Evolutionary conservation across 2,888 invertebrate genomes (phyloP).

Genomic region (Thumatha senex): DNA sequence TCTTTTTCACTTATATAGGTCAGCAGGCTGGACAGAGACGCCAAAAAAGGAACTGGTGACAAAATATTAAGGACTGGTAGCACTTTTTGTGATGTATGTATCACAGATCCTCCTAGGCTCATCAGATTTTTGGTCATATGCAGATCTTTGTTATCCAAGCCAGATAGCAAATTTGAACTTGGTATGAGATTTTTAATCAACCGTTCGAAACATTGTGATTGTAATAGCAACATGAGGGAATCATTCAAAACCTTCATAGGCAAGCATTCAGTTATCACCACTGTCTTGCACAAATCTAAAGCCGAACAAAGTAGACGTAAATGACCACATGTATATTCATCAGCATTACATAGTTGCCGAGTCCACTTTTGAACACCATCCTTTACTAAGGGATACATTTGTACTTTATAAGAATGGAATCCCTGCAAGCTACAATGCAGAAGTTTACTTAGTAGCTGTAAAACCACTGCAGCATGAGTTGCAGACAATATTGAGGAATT

Average conservation of each 20-base stretch:
- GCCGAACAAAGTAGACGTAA: constrained; percentile 63
- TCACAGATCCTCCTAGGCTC: constrained; percentile 56
- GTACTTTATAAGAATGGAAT: constrained; percentile 53
- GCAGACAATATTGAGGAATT: constrained; percentile 77
- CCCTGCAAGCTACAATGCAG: constrained; percentile 47
- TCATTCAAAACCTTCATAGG: constrained; percentile 57
- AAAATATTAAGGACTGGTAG: constrained; percentile 60
- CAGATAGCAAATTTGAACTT: constrained; percentile 72
- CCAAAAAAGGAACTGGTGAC: constrained; percentile 70
- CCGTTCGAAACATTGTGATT: constrained; percentile 71
- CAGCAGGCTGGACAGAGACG: constrained; percentile 65
- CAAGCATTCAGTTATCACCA: constrained; percentile 54
- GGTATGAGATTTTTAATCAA: constrained; percentile 63
- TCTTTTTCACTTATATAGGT: constrained; percentile 53
- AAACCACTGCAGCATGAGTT: constrained; percentile 82
- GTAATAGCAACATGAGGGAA: constrained; percentile 56
- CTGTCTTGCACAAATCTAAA: constrained; percentile 65
- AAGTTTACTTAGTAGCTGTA: constrained; percentile 70
- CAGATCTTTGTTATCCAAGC: constrained; percentile 58
- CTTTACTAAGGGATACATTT: constrained; percentile 66
- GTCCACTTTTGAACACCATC: constrained; percentile 79
- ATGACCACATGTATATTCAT: constrained; percentile 73
- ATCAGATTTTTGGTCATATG: constrained; percentile 63
- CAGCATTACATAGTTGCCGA: constrained; percentile 62
- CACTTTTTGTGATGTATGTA: constrained; percentile 62